Conservation (phyloP, 2,888 invertebrate species). For the Thymelicus acteon region DNA sequence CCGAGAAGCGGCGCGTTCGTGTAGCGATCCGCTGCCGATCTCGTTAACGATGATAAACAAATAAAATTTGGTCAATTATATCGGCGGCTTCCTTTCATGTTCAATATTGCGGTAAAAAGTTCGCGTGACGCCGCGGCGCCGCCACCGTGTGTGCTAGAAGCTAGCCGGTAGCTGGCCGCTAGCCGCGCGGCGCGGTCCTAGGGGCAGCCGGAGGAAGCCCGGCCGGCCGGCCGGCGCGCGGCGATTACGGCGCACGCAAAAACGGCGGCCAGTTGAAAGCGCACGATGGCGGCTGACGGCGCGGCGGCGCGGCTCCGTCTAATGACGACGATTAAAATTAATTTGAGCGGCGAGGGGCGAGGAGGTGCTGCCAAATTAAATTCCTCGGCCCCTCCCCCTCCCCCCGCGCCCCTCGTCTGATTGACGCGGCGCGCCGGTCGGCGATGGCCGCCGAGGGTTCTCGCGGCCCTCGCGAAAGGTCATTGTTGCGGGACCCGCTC, state of each 20-base stretch:
- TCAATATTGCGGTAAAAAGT: conserved; percentile 40
- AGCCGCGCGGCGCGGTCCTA: too few relatives aligned
- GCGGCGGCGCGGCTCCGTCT: conserved; percentile 50
- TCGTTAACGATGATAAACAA: conserved; percentile 29
- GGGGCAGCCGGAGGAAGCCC: conserved; percentile 24
- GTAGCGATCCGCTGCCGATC: conserved; percentile 22
- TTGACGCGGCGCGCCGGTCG: conserved; percentile 35
- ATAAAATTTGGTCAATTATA: conserved; percentile 32
- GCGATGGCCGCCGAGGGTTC: conserved; percentile 30
- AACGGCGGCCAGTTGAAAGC: conserved; percentile 53
- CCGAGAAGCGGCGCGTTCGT: conserved; percentile 26
- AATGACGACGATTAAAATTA: conserved; percentile 82
- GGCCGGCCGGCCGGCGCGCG: neutral
- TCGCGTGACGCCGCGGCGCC: conserved; percentile 45
- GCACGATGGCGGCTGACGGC: conserved; percentile 3
- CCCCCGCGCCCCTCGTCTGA: conserved; percentile 30
- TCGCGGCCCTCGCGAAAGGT: conserved; percentile 5
- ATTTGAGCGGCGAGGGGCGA: conserved; percentile 64
- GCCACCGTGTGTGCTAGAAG: conserved; percentile 39
- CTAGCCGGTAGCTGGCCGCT: conserved; percentile 48
- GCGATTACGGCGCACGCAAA: conserved; percentile 42
- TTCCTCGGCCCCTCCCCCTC: conserved; percentile 53
- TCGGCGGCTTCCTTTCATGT: conserved; percentile 28
- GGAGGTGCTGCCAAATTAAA: conserved; percentile 67
- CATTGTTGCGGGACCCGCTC: neutral